phyloP scores from a whole-genome alignment of 2,113 vertebrate genomes.

The Bungarus multicinctus region DNA sequence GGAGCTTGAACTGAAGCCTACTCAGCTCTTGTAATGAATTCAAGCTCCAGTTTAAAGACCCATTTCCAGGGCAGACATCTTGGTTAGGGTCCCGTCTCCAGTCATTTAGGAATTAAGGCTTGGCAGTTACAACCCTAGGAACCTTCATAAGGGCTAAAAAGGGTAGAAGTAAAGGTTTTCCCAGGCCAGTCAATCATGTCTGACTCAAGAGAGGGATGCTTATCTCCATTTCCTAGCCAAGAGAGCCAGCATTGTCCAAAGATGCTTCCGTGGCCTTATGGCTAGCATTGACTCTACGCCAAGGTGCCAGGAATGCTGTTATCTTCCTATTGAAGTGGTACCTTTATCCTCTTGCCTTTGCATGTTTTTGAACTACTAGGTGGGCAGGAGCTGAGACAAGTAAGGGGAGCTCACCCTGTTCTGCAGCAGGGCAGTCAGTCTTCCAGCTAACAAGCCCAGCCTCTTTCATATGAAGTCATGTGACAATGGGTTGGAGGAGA shows the following conservation, averaged over 20 bases:
- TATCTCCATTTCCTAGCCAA: neutral
- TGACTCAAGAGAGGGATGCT: fast-evolving
- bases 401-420: too few relatives aligned
- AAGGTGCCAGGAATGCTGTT: too few relatives aligned
- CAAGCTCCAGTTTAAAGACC: neutral
- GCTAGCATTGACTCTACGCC: too few relatives aligned
- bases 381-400: too few relatives aligned
- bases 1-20: neutral
- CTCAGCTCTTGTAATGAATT: neutral
- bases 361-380: too few relatives aligned
- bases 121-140: neutral
- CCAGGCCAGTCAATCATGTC: neutral
- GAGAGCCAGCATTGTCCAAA: neutral
- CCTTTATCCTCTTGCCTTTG: too few relatives aligned
- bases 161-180: neutral
- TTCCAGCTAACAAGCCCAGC: too few relatives aligned
- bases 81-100: neutral
- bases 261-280: neutral
- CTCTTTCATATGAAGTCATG: too few relatives aligned
- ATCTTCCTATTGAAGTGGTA: too few relatives aligned
- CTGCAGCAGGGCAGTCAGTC: too few relatives aligned
- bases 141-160: neutral
- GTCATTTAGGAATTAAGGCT: neutral
- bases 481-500: too few relatives aligned
- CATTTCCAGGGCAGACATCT: neutral